Evolutionary conservation across 2,888 invertebrate genomes (phyloP).

Genomic region (Zaprionus bogoriensis): DNA sequence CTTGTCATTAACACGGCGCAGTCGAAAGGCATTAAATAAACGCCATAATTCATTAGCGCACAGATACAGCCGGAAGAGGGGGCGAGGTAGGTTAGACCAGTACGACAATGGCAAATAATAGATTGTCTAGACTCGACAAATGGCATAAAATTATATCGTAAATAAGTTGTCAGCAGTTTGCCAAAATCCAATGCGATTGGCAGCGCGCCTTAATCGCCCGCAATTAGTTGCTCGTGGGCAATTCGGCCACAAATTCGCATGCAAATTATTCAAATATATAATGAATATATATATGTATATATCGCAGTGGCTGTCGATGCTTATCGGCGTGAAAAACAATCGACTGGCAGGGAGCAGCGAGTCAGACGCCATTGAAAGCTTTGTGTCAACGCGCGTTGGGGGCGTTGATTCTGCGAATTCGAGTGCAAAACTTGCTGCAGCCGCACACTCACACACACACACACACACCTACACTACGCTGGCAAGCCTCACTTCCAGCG

Average conservation of each 20-base stretch:
- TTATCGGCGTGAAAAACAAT: constrained; percentile 55
- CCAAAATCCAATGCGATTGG: constrained; percentile 49
- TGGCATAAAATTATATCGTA: constrained; percentile 57
- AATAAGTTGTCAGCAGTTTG: constrained; percentile 80
- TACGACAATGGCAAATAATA: constrained; percentile 1
- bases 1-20: constrained; percentile 27
- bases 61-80: constrained; percentile 27
- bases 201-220: constrained; percentile 58
- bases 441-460: constrained; percentile 25
- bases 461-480: constrained; percentile 16
- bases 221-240: constrained; percentile 75
- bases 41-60: constrained; percentile 62
- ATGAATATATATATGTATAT: constrained; percentile 3
- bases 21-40: constrained; percentile 26
- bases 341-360: constrained; percentile 3
- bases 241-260: constrained; percentile 39
- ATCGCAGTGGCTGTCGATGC: constrained; percentile 46
- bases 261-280: constrained; percentile 44
- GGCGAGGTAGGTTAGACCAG: constrained; percentile 25
- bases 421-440: constrained; percentile 13
- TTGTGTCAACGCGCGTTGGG: constrained; percentile 69
- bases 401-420: constrained; percentile 49
- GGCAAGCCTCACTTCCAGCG: constrained; percentile 61
- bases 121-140: constrained; percentile 40
- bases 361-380: constrained; percentile 60